Conservation (phyloP, 2,797 vertebrate species). For the Psittacula derbiana region DNA sequence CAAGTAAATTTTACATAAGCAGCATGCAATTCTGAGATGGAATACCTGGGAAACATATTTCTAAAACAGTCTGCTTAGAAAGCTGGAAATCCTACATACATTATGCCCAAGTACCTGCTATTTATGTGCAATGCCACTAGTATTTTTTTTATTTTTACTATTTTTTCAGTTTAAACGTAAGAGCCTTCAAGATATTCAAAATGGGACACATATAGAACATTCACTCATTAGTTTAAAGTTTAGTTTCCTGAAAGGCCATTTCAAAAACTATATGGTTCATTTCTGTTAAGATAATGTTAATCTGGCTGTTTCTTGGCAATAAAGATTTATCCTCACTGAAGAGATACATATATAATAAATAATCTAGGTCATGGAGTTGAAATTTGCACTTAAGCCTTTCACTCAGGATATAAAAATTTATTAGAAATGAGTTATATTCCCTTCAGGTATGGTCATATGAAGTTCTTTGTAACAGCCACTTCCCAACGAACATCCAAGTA, state of each 20-base stretch:
- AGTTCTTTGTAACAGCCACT: not conserved
- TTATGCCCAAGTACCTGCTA: not conserved
- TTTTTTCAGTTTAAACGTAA: not conserved
- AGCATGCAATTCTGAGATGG: not conserved
- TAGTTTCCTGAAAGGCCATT: not conserved
- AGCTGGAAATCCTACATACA: not conserved
- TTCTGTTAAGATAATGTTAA: not conserved
- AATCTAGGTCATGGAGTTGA: not conserved
- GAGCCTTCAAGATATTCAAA: not conserved
- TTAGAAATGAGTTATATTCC: not conserved
- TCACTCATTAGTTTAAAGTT: not conserved
- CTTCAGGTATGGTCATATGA: fast-evolving
- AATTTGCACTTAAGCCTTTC: not conserved
- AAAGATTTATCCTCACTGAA: not conserved
- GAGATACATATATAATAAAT: not conserved
- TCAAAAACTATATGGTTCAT: not conserved
- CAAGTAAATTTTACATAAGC: not conserved
- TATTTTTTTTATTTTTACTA: not conserved
- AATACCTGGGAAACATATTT: not conserved
- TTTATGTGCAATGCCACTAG: not conserved
- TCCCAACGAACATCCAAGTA: not conserved
- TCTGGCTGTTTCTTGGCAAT: not conserved
- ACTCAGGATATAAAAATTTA: not conserved
- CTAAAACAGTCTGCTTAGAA: not conserved
- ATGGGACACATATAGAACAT: not conserved